Evolutionary conservation across 2,888 invertebrate species (phyloP).

Genomic region (Dysmachus trigonus): DNA sequence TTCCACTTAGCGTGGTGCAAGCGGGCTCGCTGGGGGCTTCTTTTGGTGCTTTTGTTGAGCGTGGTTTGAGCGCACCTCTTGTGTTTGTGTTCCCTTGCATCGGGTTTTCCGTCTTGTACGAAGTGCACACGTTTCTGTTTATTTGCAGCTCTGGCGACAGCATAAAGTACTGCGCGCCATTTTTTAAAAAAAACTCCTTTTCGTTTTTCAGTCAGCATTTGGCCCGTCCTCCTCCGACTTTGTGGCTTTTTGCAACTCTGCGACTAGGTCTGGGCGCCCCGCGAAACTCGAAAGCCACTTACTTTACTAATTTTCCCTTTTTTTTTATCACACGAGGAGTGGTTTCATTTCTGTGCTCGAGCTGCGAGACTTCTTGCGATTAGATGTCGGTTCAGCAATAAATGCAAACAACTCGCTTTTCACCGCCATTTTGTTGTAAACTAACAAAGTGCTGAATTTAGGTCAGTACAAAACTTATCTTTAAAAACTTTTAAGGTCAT

Average conservation of each 20-base stretch:
- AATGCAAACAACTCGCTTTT: background rate
- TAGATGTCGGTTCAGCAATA: background rate
- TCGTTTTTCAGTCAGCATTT: background rate
- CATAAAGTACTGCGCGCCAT: slow-evolving; percentile 30
- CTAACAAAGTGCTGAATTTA: background rate
- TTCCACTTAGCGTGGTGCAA: slow-evolving; percentile 11
- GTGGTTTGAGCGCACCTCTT: slow-evolving; percentile 37
- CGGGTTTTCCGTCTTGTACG: slow-evolving; percentile 16
- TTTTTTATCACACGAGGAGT: slow-evolving; percentile 13
- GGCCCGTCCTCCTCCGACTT: background rate
- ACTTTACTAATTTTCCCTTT: background rate
- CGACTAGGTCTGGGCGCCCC: background rate
- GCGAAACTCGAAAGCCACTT: background rate
- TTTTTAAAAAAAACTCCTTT: background rate
- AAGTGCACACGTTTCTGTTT: slow-evolving; percentile 12
- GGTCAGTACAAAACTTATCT: background rate
- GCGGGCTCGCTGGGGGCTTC: slow-evolving; percentile 8
- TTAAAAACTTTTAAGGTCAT: too few relatives aligned
- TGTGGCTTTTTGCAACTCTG: background rate
- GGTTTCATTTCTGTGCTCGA: background rate
- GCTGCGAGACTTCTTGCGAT: background rate
- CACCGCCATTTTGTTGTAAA: background rate
- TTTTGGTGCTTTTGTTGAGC: slow-evolving; percentile 28
- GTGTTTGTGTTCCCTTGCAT: slow-evolving; percentile 27
- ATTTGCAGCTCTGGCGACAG: background rate